Conservation (phyloP, 2,113 vertebrate genomes). For the Laticauda laticaudata region DNA sequence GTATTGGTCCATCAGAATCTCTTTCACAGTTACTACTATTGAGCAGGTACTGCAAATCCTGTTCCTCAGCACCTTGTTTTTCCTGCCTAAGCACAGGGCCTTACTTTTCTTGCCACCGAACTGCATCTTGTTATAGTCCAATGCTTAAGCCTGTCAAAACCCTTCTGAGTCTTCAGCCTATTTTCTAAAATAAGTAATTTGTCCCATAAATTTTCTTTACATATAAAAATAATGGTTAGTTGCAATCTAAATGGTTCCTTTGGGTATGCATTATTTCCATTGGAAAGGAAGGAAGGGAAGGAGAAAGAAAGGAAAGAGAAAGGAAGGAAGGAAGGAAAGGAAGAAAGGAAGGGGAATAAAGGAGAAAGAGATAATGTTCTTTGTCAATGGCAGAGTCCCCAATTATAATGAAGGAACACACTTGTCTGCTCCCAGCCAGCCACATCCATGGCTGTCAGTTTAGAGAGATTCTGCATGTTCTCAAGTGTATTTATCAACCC, state of each 20-base stretch:
- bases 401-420: neutral
- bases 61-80: neutral
- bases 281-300: neutral
- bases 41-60: neutral
- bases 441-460: neutral
- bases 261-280: neutral
- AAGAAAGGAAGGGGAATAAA: neutral
- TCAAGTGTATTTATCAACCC: neutral
- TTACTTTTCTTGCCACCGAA: neutral
- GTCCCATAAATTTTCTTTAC: neutral
- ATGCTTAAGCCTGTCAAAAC: neutral
- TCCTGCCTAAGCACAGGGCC: neutral
- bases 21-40: neutral
- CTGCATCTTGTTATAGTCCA: neutral
- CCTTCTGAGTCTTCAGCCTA: neutral
- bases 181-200: neutral
- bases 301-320: no score
- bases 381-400: neutral
- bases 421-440: neutral
- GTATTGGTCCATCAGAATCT: neutral
- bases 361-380: neutral
- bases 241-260: neutral
- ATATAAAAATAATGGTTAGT: neutral
- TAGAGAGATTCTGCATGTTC: neutral
- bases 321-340: neutral